Percentiles rank a stretch among this genome's conserved stretches.
These are phyloP conservation scores for Astur gentilis DNA, from an alignment of 2,113 vertebrate species.

Conservation along the genomic window DNA sequence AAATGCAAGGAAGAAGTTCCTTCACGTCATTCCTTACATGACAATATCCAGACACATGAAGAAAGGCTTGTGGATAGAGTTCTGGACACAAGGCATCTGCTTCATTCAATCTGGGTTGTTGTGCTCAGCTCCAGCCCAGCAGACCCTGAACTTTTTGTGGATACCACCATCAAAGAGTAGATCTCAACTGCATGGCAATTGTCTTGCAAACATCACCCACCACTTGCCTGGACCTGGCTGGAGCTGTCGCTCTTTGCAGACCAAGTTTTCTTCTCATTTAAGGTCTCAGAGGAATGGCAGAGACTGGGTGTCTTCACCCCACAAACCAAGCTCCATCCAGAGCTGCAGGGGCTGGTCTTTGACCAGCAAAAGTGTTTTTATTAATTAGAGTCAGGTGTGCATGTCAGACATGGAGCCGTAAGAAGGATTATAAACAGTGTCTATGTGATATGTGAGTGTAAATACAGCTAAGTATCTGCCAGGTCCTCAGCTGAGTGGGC, in stretches of 20 bases:
- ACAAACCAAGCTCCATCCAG: background rate
- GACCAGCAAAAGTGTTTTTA: background rate
- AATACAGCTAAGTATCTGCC: background rate
- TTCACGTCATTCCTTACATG: background rate
- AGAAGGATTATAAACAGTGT: background rate
- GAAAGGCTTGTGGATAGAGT: background rate
- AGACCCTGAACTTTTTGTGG: background rate
- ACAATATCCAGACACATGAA: background rate
- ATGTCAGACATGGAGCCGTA: background rate
- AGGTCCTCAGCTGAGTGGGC: background rate
- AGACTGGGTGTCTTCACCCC: background rate
- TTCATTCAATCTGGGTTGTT: background rate
- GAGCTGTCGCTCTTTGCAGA: background rate
- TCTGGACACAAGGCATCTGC: background rate
- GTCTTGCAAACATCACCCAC: background rate
- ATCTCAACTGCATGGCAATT: background rate
- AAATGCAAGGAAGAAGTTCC: background rate
- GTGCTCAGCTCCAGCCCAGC: background rate
- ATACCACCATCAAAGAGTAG: accelerated
- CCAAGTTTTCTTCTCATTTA: background rate
- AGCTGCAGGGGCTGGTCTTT: background rate
- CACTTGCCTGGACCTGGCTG: background rate
- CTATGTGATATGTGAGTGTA: background rate
- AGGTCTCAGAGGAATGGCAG: background rate
- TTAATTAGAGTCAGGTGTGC: background rate